Percentiles rank a stretch among this genome's conserved stretches.
These are phyloP conservation scores for Diabrotica balteata DNA, from an alignment of 2,888 invertebrate species.

Conservation along the genomic window DNA sequence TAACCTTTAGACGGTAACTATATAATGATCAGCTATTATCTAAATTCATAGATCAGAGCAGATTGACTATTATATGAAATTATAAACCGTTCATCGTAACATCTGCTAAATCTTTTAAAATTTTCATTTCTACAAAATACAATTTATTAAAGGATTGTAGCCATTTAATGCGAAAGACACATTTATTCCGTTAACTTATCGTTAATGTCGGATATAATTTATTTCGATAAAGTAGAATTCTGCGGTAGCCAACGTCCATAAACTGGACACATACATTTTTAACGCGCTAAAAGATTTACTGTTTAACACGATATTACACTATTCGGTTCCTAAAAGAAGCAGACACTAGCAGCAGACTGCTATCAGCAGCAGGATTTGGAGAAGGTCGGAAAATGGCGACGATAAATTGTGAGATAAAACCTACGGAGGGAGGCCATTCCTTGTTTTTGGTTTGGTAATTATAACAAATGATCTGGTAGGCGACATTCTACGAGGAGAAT, in stretches of 20 bases:
- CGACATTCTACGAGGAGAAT: slow-evolving; percentile 23
- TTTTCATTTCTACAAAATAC: too few relatives aligned
- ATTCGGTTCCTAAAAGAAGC: slow-evolving; percentile 55
- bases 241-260: neutral
- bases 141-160: too few relatives aligned
- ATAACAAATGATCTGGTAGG: slow-evolving; percentile 53
- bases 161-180: too few relatives aligned
- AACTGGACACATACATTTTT: slow-evolving; percentile 38
- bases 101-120: too few relatives aligned
- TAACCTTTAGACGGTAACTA: too few relatives aligned
- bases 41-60: too few relatives aligned
- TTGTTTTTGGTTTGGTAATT: slow-evolving; percentile 59
- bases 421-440: slow-evolving; percentile 53
- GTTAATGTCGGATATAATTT: too few relatives aligned
- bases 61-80: too few relatives aligned
- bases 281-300: slow-evolving; percentile 49
- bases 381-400: slow-evolving; percentile 54
- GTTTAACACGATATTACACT: slow-evolving; percentile 56
- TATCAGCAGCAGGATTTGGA: slow-evolving; percentile 55
- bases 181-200: too few relatives aligned
- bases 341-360: slow-evolving; percentile 38
- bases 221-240: too few relatives aligned
- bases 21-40: too few relatives aligned
- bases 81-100: too few relatives aligned
- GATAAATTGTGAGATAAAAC: slow-evolving; percentile 59